Evolutionary conservation across 2,888 invertebrate species (phyloP), one percentile per base, ranked within the genome.

Genomic region (Rhabditophanes sp.): DNA sequence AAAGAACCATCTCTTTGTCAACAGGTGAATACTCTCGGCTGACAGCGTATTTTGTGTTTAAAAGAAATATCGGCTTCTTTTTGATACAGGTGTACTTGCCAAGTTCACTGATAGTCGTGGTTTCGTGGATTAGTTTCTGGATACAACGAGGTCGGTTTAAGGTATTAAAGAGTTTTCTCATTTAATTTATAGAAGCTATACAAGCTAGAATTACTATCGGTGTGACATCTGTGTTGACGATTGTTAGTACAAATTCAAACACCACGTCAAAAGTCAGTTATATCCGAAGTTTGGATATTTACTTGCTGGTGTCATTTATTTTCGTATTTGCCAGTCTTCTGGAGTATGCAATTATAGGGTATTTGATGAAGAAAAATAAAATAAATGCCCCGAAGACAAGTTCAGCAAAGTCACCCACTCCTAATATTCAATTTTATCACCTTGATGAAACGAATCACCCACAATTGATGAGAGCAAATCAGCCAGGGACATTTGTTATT

Each of bases 251-350:
- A 30, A 28, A 12, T 12, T 5, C 22, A 14, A 5, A 28, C 25
- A 12, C 20, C 12, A 6, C 29, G 17, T 28, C 7, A 16, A 28
- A 48, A 48, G 57, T 57, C 9, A 50, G 50, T 31, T 67, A 67
- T 41, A 59, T 67, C 23, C 67, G 67, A 37, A 53, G 56, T 35
- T 51, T 67, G 31, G 67, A 67, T 46, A 61, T 67, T 11, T 67
- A 65, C 39, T 48, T 67, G 11, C 65, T 66, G 6, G 59, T 65
- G 8, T 67, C 66, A 39, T 67, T 67, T 34, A 25, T 41, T 56
- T 24, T 38, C 56, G 61, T 62, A 6, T 62, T 62, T 32, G 62
- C 62, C 9, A 53, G 54, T 16, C 42, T 62, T 14, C 30, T 62
- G 26, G 62, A 62, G 41, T 62, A 62, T 39, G 62, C 62, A 1